Percentiles rank a stretch among this genome's conserved stretches.
These are phyloP conservation scores for Erannis defoliaria DNA, from an alignment of 2,888 invertebrate species.

Conservation along the genomic window DNA sequence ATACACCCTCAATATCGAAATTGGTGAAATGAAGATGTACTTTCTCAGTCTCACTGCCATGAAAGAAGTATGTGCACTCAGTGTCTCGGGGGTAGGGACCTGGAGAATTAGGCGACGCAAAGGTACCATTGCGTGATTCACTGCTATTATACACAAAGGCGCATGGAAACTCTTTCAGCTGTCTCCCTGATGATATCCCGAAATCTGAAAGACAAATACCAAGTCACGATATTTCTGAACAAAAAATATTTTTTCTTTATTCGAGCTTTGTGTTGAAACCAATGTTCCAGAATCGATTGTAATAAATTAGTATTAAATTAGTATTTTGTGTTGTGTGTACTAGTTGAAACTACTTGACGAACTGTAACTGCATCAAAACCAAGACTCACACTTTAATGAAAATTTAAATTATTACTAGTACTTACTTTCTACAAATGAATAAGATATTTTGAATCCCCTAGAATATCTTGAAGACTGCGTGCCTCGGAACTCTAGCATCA, in stretches of 20 bases:
- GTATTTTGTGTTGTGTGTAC: too few relatives aligned
- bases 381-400: neutral
- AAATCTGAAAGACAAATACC: conserved; percentile 88
- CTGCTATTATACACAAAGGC: conserved; percentile 96
- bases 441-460: conserved; percentile 95
- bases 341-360: too few relatives aligned
- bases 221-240: neutral
- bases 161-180: conserved; percentile 92
- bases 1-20: conserved; percentile 97
- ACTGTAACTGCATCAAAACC: too few relatives aligned
- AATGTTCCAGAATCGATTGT: too few relatives aligned
- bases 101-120: conserved; percentile 96
- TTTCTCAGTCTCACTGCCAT: conserved; percentile 92
- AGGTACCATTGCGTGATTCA: conserved; percentile 92
- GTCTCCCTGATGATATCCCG: conserved; percentile 93
- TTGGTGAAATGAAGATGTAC: conserved; percentile 95
- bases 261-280: too few relatives aligned
- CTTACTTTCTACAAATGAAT: conserved; percentile 96
- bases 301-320: too few relatives aligned
- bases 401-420: conserved; percentile 42
- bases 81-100: conserved; percentile 96
- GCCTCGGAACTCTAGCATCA: conserved; percentile 95
- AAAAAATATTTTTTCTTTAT: too few relatives aligned
- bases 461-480: conserved; percentile 91
- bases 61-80: conserved; percentile 96